Conservation (phyloP, 2,888 invertebrate genomes). For the Pediacus dermestoides region DNA sequence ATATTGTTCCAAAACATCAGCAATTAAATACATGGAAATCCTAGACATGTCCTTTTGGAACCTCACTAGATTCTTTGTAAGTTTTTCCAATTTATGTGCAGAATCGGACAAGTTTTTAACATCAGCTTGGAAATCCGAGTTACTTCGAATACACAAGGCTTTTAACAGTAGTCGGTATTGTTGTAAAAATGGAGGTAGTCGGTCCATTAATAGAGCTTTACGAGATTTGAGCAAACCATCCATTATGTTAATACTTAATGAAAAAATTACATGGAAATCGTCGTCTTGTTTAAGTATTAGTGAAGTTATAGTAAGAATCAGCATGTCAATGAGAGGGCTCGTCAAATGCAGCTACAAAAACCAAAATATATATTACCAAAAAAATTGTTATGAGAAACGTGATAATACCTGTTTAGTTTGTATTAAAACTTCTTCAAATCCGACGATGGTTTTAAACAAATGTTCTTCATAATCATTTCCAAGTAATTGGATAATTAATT, state of each 20-base stretch:
- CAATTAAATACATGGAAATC: conserved; percentile 50
- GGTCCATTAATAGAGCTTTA: conserved; percentile 41
- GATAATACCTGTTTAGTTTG: conserved; percentile 40
- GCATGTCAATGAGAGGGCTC: conserved; percentile 37
- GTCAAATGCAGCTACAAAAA: conserved; percentile 39
- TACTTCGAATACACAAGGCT: conserved; percentile 36
- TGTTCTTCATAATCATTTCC: conserved; percentile 22
- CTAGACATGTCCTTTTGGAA: conserved; percentile 47
- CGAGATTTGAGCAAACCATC: conserved; percentile 41
- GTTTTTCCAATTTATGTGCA: conserved; percentile 46
- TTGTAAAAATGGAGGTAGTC: conserved; percentile 44
- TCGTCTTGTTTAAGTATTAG: conserved; percentile 24
- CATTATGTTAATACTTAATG: conserved; percentile 33
- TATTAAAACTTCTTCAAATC: conserved; percentile 37
- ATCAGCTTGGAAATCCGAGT: conserved; percentile 28
- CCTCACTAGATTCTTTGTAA: conserved; percentile 41
- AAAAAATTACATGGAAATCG: conserved; percentile 34
- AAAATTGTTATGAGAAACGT: conserved; percentile 18
- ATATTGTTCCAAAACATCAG: conserved; percentile 50
- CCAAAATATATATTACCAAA: background rate
- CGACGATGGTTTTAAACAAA: conserved; percentile 33
- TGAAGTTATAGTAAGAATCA: conserved; percentile 33
- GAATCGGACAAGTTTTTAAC: conserved; percentile 38
- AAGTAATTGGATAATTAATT: conserved; percentile 28
- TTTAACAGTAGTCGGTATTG: conserved; percentile 41